These are phyloP conservation scores for Dryobotodes eremita DNA, from an alignment of 2,888 invertebrate genomes.

Conservation along the genomic window DNA sequence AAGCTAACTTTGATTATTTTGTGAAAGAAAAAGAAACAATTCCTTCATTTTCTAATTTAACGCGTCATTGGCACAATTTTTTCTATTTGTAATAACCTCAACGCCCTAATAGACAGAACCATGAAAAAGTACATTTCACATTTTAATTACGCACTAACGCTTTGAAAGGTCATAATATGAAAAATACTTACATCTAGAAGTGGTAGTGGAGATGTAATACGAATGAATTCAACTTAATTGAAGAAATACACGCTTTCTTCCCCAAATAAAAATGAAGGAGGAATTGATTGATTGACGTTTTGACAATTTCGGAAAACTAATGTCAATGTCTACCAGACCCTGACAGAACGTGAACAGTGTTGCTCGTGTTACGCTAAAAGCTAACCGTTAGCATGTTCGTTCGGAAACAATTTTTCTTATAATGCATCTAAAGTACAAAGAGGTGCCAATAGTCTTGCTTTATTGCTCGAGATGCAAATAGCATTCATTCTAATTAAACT, in stretches of 20 bases:
- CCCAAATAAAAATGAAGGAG: slow-evolving; percentile 29
- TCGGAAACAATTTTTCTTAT: neutral
- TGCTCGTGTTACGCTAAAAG: neutral
- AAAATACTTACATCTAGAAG: slow-evolving; percentile 47
- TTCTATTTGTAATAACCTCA: slow-evolving; percentile 48
- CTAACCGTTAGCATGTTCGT: neutral
- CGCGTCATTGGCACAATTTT: slow-evolving; percentile 7
- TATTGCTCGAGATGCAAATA: neutral
- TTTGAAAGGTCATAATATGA: neutral
- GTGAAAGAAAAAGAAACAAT: neutral
- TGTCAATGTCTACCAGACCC: neutral
- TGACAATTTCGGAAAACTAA: neutral
- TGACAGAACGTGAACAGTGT: slow-evolving; percentile 20
- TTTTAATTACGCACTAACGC: neutral
- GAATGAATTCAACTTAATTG: slow-evolving; percentile 25
- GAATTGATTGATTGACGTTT: slow-evolving; percentile 40
- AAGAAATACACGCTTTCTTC: slow-evolving; percentile 49
- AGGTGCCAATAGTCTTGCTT: neutral
- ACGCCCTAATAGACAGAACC: neutral
- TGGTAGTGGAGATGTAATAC: slow-evolving; percentile 21
- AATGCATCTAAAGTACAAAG: neutral
- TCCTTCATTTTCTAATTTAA: neutral
- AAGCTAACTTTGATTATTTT: neutral
- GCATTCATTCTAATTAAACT: neutral
- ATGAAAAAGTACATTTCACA: neutral